These are phyloP conservation scores for Cantharis rustica DNA, from an alignment of 2,888 invertebrate species.

Conservation along the genomic window DNA sequence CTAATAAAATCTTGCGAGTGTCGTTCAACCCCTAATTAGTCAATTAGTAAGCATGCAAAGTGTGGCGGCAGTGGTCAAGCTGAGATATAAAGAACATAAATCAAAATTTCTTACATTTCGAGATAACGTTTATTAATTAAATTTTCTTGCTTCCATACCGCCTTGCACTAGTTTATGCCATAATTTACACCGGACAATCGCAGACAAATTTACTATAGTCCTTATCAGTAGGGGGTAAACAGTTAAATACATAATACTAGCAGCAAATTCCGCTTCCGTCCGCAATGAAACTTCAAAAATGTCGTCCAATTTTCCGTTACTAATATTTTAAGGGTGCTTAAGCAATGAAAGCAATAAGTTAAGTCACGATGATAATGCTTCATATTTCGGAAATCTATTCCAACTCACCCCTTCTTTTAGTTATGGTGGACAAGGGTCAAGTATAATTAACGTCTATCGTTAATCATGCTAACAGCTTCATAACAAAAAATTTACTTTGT, in stretches of 20 bases:
- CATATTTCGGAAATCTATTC: conserved; percentile 10
- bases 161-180: conserved; percentile 25
- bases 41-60: conserved; percentile 10
- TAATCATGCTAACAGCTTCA: conserved; percentile 37
- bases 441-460: conserved; percentile 42
- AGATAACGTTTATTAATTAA: conserved; percentile 43
- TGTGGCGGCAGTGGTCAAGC: conserved; percentile 13
- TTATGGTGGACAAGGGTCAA: conserved; percentile 38
- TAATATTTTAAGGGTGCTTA: conserved; percentile 1
- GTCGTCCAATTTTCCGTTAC: neutral
- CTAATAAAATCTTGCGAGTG: neutral
- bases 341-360: conserved; percentile 25
- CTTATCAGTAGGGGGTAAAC: conserved; percentile 41
- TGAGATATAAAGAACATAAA: conserved; percentile 28
- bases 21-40: neutral
- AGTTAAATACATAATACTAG: conserved; percentile 29
- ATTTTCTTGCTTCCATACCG: conserved; percentile 36
- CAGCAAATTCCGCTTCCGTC: conserved; percentile 15
- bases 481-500: conserved; percentile 25
- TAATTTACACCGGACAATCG: conserved; percentile 34
- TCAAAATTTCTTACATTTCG: conserved; percentile 27
- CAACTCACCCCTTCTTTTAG: conserved; percentile 15
- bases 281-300: neutral
- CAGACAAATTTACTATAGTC: conserved; percentile 42
- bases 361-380: conserved; percentile 24